Percentiles rank a stretch among this genome's conserved stretches.
Conservation (phyloP, 2,888 invertebrate genomes). For the Calameuta idolon region DNA sequence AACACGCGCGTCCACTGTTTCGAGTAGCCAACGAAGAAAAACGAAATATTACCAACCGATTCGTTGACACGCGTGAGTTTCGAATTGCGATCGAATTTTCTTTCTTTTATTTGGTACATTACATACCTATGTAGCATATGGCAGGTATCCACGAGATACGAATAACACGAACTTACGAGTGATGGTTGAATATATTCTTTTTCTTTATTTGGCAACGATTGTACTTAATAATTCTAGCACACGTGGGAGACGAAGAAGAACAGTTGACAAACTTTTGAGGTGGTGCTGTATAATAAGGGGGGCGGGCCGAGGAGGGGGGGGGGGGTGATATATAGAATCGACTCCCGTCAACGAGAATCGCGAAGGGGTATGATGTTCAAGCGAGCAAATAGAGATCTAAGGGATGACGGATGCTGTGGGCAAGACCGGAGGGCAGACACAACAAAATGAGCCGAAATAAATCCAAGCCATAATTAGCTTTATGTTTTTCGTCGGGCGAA, state of each 20-base stretch:
- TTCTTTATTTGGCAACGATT: not conserved
- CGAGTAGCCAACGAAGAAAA: not conserved
- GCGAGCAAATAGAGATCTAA: not conserved
- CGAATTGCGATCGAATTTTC: not conserved
- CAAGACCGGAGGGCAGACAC: conserved; percentile 39
- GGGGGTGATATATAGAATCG: not conserved
- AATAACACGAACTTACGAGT: too few species aligned
- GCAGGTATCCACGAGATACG: not conserved
- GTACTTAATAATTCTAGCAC: not conserved
- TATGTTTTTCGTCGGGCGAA: conserved; percentile 34
- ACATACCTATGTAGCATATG: not conserved
- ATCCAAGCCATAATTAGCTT: conserved; percentile 50
- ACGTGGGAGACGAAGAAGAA: not conserved
- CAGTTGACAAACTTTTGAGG: not conserved
- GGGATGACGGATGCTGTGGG: conserved; percentile 19
- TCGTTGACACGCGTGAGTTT: not conserved
- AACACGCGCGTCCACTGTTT: conserved; percentile 54
- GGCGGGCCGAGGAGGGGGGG: conserved; percentile 12
- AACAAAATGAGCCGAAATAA: conserved; percentile 44
- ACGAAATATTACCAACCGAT: not conserved
- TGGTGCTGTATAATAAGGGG: not conserved
- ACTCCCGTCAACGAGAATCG: not conserved
- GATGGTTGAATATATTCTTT: not conserved
- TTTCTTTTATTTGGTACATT: not conserved
- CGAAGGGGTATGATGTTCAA: not conserved